phyloP scores from a whole-genome alignment of 2,888 invertebrate species.

The Strigamia crassipes region DNA sequence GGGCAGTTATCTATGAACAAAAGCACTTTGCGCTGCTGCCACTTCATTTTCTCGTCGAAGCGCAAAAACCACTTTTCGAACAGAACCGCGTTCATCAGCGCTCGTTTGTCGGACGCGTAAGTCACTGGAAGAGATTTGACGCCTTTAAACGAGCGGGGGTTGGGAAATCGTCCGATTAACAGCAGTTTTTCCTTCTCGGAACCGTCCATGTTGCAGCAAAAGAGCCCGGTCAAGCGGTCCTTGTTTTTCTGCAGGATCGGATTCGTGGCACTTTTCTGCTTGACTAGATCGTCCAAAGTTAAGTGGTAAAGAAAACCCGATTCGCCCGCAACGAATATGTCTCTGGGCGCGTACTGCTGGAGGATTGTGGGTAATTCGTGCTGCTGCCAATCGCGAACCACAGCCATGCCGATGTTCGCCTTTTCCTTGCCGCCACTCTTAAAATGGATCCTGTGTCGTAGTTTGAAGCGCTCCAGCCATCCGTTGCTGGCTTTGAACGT shows the following conservation, averaged over 20 bases:
- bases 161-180: slow-evolving; percentile 41
- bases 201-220: slow-evolving; percentile 47
- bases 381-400: slow-evolving; percentile 46
- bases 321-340: slow-evolving; percentile 44
- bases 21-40: slow-evolving; percentile 45
- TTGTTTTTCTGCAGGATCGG: slow-evolving; percentile 39
- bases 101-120: slow-evolving; percentile 41
- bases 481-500: slow-evolving; percentile 46
- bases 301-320: slow-evolving; percentile 45
- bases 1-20: slow-evolving; percentile 45
- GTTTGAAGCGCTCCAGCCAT: slow-evolving; percentile 43
- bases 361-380: slow-evolving; percentile 43
- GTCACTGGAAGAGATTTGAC: slow-evolving; percentile 41
- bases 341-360: slow-evolving; percentile 45
- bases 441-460: slow-evolving; percentile 34
- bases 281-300: slow-evolving; percentile 35
- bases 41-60: slow-evolving; percentile 45
- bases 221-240: slow-evolving; percentile 29
- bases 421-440: slow-evolving; percentile 46
- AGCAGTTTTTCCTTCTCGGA: slow-evolving; percentile 43
- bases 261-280: slow-evolving; percentile 4
- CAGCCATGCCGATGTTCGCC: slow-evolving; percentile 44
- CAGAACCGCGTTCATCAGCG: slow-evolving; percentile 39
- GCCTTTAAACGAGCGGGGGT: slow-evolving; percentile 45
- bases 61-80: slow-evolving; percentile 46